A percentile compares a stretch with the other conserved stretches of the same genome.
These are phyloP conservation scores for Caranx melampygus DNA, from an alignment of 2,113 vertebrate genomes.

Conservation along the genomic window DNA sequence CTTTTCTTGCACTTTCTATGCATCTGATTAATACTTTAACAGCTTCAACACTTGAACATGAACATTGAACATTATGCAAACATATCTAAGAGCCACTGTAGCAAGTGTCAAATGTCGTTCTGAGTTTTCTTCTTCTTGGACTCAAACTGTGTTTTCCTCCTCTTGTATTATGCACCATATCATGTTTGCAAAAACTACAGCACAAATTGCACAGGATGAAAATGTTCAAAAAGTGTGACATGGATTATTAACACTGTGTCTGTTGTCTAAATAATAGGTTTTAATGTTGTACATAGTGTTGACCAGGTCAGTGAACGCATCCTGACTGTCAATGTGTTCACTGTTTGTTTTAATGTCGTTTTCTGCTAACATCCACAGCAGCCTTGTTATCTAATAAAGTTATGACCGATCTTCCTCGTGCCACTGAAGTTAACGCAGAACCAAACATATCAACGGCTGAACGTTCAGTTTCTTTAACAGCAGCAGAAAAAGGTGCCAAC, in stretches of 20 bases:
- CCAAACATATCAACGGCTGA: constrained; percentile 15
- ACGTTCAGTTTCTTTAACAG: constrained; percentile 7
- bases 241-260: background rate
- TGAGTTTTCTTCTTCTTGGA: background rate
- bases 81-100: background rate
- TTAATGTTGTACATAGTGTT: background rate
- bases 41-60: constrained; percentile 8
- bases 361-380: background rate
- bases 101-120: constrained; percentile 25
- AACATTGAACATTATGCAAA: constrained; percentile 43
- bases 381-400: background rate
- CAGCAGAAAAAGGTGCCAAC: constrained; percentile 43
- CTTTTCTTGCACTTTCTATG: constrained; percentile 26
- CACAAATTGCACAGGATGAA: constrained; percentile 36
- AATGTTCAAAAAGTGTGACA: background rate
- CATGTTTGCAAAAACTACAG: constrained; percentile 37
- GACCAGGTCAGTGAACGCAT: background rate
- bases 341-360: background rate
- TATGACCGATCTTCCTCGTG: background rate
- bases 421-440: constrained; percentile 13
- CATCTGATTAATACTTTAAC: constrained; percentile 12
- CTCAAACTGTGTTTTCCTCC: background rate
- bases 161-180: constrained; percentile 26
- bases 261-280: background rate
- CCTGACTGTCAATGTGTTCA: background rate